Base-by-base conservation (phyloP, 2,888 invertebrate species). In the Ischnus inquisitorius region DNA sequence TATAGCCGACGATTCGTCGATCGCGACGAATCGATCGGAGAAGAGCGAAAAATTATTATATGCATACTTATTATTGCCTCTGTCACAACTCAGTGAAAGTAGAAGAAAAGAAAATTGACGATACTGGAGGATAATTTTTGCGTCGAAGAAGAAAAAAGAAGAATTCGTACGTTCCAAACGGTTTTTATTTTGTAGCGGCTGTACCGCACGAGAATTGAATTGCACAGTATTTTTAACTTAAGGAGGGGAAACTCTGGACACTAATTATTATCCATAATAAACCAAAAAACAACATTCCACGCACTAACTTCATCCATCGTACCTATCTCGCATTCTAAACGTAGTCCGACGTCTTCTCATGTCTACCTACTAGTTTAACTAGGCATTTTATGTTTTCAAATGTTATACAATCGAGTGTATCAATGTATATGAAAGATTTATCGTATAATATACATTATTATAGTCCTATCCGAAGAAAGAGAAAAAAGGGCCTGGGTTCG, bases 401-500 rank as follows among this genome's bases (percentile, higher is more conserved):
- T 46, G 57, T 76, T 72, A 88, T 83, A 86, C 87, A 88, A 90
- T 91, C 87, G 89, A 90, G 89, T 88, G 88, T 85, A 89, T 87
- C 87, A 82, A 89, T 88, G 88, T 88, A 88, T 86, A 85, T 77
- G 65, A 83, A 72, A 75, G 78, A 90, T 89, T 91, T 90, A 91
- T 92, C 91, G 90, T 92, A 92, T 91, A 90, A 90, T 89, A 89
- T 89, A 88, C 87, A 62, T 54, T 71, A 76, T 84, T 88, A 71
- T 87, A 86, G 86, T 88, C 85, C 87, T 90, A 87, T 86, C 88
- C 87, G 87, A 74, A n/a, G n/a, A n/a, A n/a, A n/a, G n/a, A n/a
- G n/a, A n/a, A n/a, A n/a, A 83, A 87, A 85, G 78, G 85, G 87
- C 85, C 87, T 87, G 86, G 81, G 82, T 79, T 81, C 60, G 85